These are phyloP conservation scores for Daptonema setosum DNA, from an alignment of 2,888 invertebrate genomes.

Conservation along the genomic window DNA sequence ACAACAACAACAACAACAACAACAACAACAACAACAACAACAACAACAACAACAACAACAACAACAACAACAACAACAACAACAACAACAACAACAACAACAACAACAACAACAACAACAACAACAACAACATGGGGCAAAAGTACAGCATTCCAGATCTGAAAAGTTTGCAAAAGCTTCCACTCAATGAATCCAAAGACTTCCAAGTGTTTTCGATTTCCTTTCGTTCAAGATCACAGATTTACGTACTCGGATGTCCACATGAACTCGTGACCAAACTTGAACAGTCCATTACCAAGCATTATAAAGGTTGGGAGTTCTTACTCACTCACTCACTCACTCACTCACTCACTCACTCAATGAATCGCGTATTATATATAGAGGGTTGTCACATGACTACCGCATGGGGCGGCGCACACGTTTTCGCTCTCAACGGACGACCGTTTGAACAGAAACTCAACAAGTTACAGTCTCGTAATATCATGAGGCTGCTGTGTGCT, in stretches of 20 bases:
- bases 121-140: too few species aligned
- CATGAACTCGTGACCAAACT: not conserved
- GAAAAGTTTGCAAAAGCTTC: not conserved
- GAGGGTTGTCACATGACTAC: not conserved
- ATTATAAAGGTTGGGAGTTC: not conserved
- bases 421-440: not conserved
- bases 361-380: too few species aligned
- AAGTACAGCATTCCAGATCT: not conserved
- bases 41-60: too few species aligned
- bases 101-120: too few species aligned
- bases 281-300: not conserved
- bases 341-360: too few species aligned
- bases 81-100: too few species aligned
- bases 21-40: too few species aligned
- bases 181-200: not conserved
- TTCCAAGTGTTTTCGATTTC: not conserved
- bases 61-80: too few species aligned
- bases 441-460: not conserved
- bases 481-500: not conserved
- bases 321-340: not conserved
- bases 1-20: too few species aligned
- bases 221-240: not conserved
- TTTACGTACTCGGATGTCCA: not conserved
- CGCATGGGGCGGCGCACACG: not conserved
- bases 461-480: not conserved